Base-by-base conservation (phyloP, 1,140 invertebrate genomes). In the Zaprionus taronus region DNA sequence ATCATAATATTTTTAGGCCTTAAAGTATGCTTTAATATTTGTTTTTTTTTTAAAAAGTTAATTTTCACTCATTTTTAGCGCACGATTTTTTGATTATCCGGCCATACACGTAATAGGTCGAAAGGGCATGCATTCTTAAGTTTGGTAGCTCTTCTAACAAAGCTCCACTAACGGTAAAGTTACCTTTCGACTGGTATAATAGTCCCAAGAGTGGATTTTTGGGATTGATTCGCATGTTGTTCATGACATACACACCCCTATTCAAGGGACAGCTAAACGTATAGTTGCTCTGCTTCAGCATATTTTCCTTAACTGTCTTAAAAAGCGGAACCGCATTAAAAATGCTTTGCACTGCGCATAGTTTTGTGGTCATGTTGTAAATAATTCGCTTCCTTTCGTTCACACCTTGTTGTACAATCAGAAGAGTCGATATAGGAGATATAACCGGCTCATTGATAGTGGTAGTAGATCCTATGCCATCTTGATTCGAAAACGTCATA, bases 231-330 rank as follows among this genome's bases (percentile, higher is more conserved):
- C 77, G 81, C 76, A 91, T 87, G 24, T 91, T 91, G 28, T 60
- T 74, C 81, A 91, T 91, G 17, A 65, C 79, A 53, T 91, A 91
- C 15, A 82, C 83, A 0, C 87, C 89, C 6, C 67, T 75, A 1
- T 65, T 64, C 4, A 91, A 31, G 2, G 89, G 89, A 51, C 89
- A 91, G 31, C 76, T 83, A 9, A 91, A 36, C 5, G 89, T 69
- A 38, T 77, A 91, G 60, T 91, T 91, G 24, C 89, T 82, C 17
- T 91, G 83, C 51, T 77, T 91, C 1, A 84, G 44, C 55, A 89
- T 66, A 20, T 55, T 85, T 31, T 89, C 85, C 69, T 81, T 90
- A 26, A 63, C 85, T 1, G 84, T 72, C 55, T 89, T 89, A 24
- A 89, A 90, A 2, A 89, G 72, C 14, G 84, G 84, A 14, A 89